These are phyloP conservation scores for Acrobasis consociella DNA, from an alignment of 2,888 invertebrate genomes.

Conservation along the genomic window DNA sequence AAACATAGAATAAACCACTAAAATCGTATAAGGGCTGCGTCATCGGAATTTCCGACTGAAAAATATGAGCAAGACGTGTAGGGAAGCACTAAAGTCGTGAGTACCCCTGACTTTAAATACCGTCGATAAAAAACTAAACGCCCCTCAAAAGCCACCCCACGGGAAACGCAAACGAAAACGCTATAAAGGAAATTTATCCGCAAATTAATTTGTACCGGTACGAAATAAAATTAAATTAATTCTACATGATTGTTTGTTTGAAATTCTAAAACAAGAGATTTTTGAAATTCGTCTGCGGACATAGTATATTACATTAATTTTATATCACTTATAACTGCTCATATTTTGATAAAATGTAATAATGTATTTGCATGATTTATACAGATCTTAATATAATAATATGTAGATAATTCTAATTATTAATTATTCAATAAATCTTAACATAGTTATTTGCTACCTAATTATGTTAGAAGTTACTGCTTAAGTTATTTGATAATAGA, in stretches of 20 bases:
- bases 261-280: neutral
- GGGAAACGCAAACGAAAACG: constrained; percentile 57
- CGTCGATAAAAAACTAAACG: constrained; percentile 79
- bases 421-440: too few species aligned
- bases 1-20: neutral
- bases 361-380: too few species aligned
- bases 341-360: too few species aligned
- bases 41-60: constrained; percentile 37
- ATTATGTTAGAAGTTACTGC: too few species aligned
- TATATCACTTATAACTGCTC: too few species aligned
- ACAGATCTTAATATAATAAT: too few species aligned
- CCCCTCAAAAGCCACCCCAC: constrained; percentile 66
- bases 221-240: constrained; percentile 63
- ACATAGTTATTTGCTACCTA: too few species aligned
- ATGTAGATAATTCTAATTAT: too few species aligned
- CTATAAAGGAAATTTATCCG: constrained; percentile 80
- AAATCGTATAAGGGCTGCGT: constrained; percentile 25
- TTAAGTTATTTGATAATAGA: too few species aligned
- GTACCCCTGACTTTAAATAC: constrained; percentile 78
- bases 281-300: neutral
- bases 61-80: constrained; percentile 56
- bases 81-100: constrained; percentile 77
- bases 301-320: too few species aligned
- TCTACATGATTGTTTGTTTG: constrained; percentile 22
- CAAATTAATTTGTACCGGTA: constrained; percentile 77